Base-by-base conservation (phyloP, 2,113 vertebrate genomes). In the Tursiops truncatus region DNA sequence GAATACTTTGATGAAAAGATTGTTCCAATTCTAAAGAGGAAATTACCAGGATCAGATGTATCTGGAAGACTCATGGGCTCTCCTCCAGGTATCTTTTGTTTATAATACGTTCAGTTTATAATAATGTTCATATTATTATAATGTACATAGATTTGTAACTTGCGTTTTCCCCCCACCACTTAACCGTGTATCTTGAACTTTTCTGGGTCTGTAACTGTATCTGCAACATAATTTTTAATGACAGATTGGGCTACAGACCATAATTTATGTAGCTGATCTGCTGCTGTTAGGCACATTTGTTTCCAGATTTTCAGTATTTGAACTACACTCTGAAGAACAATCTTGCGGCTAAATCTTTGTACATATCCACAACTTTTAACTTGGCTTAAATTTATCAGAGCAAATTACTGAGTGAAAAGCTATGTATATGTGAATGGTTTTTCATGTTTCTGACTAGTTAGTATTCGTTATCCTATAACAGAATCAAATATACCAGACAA, bases 1-100 rank as follows among this genome's bases (percentile, higher is more conserved):
- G 99, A 99, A 97, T 99, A 99, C 98, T 99, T 99, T 91, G 99
- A 99, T 95, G 99, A 99, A 98, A 99, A 99, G 98, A 99, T 99
- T 41, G 99, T 99, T 97, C 99, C 99, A 88, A 99, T 99, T 97
- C 99, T 99, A 73, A 99, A 99, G 98, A 99, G 99, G 98, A 99
- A 99, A 97, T 99, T 99, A 85, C 99, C 99, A 5, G 99, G 99
- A 65, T 99, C 99, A 6, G 99, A 99, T 97, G 99, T 99, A 91
- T 99, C 99, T 0, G 99, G 99, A 44, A 99, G 99, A 90, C 99
- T 99, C 95, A 99, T 99, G 89, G 99, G 99, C 96, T 99, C 99
- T 84, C 98, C 99, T 95, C 99, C 99, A 99, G 99, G 99, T 99
- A 99, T 56, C 81, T 93, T 95, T 95, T 31, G 10, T 87, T 76